Evolutionary conservation across 1,140 invertebrate genomes (phyloP).

Genomic region (Trichoplusia ni): DNA sequence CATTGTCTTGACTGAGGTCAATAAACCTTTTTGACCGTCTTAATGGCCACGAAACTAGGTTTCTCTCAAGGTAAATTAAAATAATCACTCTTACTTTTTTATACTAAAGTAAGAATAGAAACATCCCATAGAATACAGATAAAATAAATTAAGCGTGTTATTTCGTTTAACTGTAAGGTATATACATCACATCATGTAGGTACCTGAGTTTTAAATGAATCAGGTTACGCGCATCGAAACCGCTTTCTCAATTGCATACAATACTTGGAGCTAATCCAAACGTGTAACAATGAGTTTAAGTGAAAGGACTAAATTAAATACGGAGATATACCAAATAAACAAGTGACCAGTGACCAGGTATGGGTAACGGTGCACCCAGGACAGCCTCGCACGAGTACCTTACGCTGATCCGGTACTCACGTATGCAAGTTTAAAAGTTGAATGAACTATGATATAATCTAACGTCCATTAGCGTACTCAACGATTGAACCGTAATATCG

Average conservation of each 20-base stretch:
- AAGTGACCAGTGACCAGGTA: conserved; percentile 6
- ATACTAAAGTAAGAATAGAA: too few species aligned
- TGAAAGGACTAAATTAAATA: conserved; percentile 18
- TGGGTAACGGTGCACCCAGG: conserved; percentile 25
- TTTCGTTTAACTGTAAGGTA: too few species aligned
- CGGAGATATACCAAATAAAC: conserved; percentile 5
- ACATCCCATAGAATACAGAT: too few species aligned
- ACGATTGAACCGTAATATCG: too few species aligned
- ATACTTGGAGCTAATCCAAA: conserved; percentile 31
- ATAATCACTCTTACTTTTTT: conserved; percentile 35
- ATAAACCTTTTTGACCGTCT: conserved; percentile 51
- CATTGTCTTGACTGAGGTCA: conserved; percentile 55
- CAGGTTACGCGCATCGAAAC: neutral
- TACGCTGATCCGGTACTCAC: conserved; percentile 32
- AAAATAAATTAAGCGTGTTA: neutral
- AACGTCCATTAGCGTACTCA: too few species aligned
- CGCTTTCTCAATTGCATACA: conserved; percentile 19
- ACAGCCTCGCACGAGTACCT: conserved; percentile 31
- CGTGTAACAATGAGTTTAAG: conserved; percentile 26
- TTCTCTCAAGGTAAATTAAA: conserved; percentile 32
- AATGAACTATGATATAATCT: conserved; percentile 34
- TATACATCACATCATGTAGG: too few species aligned
- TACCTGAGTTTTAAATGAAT: conserved; percentile 4
- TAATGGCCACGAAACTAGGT: conserved; percentile 26
- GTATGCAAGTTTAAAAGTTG: conserved; percentile 35